phyloP scores from a whole-genome alignment of 2,888 invertebrate genomes.

The Microplitis deprimator region DNA sequence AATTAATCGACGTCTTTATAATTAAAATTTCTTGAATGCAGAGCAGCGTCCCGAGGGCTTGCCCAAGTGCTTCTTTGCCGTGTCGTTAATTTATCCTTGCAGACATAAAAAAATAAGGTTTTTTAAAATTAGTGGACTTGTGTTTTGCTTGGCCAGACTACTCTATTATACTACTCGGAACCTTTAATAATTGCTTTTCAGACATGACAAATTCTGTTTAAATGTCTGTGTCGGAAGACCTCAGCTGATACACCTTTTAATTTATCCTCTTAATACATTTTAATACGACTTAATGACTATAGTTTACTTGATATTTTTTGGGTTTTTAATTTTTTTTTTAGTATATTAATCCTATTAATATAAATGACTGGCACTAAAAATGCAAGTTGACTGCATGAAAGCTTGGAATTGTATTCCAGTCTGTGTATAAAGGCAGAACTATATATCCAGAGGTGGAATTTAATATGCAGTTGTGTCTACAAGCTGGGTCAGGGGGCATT shows the following conservation, averaged over 20 bases:
- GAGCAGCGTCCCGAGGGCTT: conserved; percentile 15
- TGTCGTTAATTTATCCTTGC: conserved; percentile 20
- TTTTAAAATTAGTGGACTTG: conserved; percentile 16
- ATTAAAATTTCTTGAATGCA: conserved; percentile 43
- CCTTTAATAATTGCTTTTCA: background rate
- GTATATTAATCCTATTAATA: background rate
- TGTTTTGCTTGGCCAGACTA: conserved; percentile 13
- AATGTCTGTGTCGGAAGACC: background rate
- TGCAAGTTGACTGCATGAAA: background rate
- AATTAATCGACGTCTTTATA: conserved; percentile 46
- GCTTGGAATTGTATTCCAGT: background rate
- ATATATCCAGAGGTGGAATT: conserved; percentile 18
- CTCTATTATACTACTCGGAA: background rate
- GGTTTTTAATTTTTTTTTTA: no score
- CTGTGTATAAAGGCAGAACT: background rate
- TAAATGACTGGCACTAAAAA: background rate
- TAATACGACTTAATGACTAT: no score
- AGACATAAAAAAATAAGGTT: background rate
- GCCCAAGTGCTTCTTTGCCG: conserved; percentile 23
- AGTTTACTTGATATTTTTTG: no score
- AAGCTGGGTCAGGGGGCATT: conserved; percentile 21
- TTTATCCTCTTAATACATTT: no score
- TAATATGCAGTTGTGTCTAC: conserved; percentile 35
- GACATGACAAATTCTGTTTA: conserved; percentile 2
- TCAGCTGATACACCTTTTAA: no score